Percentiles rank a stretch among this genome's conserved stretches.
These are phyloP conservation scores for Leucophenga montana DNA, from an alignment of 2,888 invertebrate genomes.

Conservation along the genomic window DNA sequence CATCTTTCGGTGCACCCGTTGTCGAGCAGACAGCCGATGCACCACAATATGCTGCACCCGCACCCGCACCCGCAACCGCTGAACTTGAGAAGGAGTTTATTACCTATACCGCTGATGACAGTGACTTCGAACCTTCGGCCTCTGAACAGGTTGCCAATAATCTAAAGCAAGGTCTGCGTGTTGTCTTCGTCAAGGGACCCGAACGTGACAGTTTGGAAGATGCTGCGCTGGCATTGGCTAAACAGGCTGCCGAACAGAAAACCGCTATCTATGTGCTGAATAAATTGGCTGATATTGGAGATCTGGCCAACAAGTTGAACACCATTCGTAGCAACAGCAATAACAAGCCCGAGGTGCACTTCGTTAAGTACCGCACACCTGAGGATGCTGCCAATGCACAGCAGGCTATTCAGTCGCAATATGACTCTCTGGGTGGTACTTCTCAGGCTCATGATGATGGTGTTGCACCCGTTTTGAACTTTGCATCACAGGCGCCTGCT, in stretches of 20 bases:
- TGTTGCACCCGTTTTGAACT: conserved; percentile 63
- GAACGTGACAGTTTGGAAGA: conserved; percentile 57
- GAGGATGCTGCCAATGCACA: conserved; percentile 68
- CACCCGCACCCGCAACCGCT: conserved; percentile 25
- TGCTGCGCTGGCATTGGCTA: conserved; percentile 61
- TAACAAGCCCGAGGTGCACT: conserved; percentile 66
- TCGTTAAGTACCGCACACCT: conserved; percentile 67
- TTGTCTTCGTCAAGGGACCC: conserved; percentile 70
- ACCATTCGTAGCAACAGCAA: conserved; percentile 45
- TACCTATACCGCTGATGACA: conserved; percentile 63
- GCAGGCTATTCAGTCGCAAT: conserved; percentile 62
- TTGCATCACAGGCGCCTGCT: conserved; percentile 54
- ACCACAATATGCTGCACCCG: conserved; percentile 32
- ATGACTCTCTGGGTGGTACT: conserved; percentile 61
- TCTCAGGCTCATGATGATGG: conserved; percentile 60
- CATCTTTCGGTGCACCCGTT: conserved; percentile 5
- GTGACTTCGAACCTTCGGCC: conserved; percentile 55
- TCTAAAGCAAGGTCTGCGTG: conserved; percentile 61
- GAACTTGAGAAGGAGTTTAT: conserved; percentile 65
- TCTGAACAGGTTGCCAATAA: conserved; percentile 47
- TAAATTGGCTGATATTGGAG: conserved; percentile 61
- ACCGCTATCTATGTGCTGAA: conserved; percentile 63
- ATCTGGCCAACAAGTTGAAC: conserved; percentile 58
- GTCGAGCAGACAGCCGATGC: neutral
- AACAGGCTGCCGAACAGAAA: conserved; percentile 59